Conservation (phyloP, 1,140 invertebrate genomes). For the Stenopsyche tienmushanensis region DNA sequence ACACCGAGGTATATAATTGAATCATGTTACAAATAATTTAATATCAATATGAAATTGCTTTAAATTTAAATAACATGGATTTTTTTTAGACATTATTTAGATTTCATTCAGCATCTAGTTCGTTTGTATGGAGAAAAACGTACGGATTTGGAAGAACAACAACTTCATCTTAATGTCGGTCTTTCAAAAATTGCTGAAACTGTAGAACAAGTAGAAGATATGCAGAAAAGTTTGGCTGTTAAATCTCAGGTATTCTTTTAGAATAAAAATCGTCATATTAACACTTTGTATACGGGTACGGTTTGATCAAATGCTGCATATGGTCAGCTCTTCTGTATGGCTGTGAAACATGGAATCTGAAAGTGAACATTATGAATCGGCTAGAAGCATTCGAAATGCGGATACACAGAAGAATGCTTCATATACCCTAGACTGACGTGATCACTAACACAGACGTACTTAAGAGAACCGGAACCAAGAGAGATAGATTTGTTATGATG, state of each 20-base stretch:
- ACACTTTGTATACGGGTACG: too few species aligned
- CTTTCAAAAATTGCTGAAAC: constrained; percentile 99
- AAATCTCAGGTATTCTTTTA: constrained; percentile 72
- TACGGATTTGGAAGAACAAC: constrained; percentile 97
- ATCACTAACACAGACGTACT: too few species aligned
- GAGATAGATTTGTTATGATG: too few species aligned
- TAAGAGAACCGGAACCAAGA: too few species aligned
- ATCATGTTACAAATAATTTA: background rate
- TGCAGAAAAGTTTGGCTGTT: constrained; percentile 97
- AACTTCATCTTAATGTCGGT: constrained; percentile 98
- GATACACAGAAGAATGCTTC: too few species aligned
- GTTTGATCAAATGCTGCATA: too few species aligned
- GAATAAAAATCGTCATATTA: background rate
- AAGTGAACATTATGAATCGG: too few species aligned
- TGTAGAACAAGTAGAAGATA: constrained; percentile 98
- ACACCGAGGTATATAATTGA: constrained; percentile 71
- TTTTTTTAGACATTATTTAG: constrained; percentile 86
- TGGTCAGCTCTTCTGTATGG: too few species aligned
- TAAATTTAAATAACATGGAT: background rate
- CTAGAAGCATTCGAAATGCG: too few species aligned
- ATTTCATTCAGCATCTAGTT: constrained; percentile 99
- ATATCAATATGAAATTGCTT: too few species aligned
- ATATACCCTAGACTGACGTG: too few species aligned
- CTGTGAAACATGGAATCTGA: too few species aligned
- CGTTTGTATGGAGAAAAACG: constrained; percentile 98